phyloP scores from a whole-genome alignment of 2,888 invertebrate species.

The Ametastegia equiseti region DNA sequence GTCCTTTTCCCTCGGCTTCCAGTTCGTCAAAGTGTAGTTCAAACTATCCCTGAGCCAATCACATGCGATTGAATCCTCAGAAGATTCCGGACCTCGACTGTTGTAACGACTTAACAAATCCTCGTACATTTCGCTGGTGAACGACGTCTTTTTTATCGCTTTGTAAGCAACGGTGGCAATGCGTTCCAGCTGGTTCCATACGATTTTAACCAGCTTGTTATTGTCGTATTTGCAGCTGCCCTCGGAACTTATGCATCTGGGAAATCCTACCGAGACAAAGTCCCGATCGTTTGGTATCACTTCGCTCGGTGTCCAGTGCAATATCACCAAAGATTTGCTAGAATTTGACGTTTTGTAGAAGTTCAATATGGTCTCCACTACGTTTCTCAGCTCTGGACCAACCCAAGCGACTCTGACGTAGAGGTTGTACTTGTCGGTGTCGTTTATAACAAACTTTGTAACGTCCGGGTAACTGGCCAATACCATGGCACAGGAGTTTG shows the following conservation, averaged over 20 bases:
- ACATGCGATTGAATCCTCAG: constrained; percentile 80
- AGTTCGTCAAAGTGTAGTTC: constrained; percentile 74
- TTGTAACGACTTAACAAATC: constrained; percentile 75
- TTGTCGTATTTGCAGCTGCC: constrained; percentile 83
- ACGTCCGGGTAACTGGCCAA: constrained; percentile 77
- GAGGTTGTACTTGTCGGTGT: constrained; percentile 80
- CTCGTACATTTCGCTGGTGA: constrained; percentile 78
- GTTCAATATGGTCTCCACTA: constrained; percentile 72
- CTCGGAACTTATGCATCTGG: constrained; percentile 76
- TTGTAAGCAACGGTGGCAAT: constrained; percentile 78
- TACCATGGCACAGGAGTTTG: constrained; percentile 70
- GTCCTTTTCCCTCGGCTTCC: constrained; percentile 74
- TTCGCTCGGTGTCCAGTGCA: constrained; percentile 84
- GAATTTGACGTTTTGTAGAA: constrained; percentile 61
- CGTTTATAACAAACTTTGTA: constrained; percentile 79
- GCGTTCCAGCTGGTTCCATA: constrained; percentile 79
- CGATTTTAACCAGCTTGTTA: constrained; percentile 83
- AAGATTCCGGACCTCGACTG: constrained; percentile 45
- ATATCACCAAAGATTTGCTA: constrained; percentile 78
- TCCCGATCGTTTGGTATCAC: constrained; percentile 77
- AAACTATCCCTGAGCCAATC: constrained; percentile 80
- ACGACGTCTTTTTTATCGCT: constrained; percentile 77
- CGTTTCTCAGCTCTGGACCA: constrained; percentile 78
- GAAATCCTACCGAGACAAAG: constrained; percentile 80
- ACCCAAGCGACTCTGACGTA: constrained; percentile 85